Base-by-base conservation (phyloP, 2,888 invertebrate genomes). In the Drosophila antonietae region DNA sequence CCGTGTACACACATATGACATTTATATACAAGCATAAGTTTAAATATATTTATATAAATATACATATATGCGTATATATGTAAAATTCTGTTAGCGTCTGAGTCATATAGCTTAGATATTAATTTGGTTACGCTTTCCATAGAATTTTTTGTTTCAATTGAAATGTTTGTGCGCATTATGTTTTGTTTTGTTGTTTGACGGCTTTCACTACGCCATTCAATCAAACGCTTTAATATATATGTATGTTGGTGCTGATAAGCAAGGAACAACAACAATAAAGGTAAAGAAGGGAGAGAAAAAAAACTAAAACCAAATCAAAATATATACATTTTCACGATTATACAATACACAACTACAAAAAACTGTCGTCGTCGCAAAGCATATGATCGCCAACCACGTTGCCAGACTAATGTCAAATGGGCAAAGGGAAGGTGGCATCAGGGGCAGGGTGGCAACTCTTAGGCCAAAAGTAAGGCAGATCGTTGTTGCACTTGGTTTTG, bases 321-420 rank as follows among this genome's bases (percentile, higher is more conserved):
- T 65, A 76, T 65, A 76, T 75, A 64, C 67, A 71, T 71, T 68
- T 71, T 56, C 70, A 59, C 68, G 79, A 74, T 89, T 84, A 87
- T 87, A 89, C 89, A 84, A 89, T 72, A 74, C 73, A 60, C 41
- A 5, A 49, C 67, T 60, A 47, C 56, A 28, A 47, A 33, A 62
- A 46, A 23, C 5, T 46, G 46, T 14, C 23, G 20, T 23, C 46
- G 53, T 46, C 18, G 56, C 46, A 31, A 61, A 75, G 69, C 84
- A 84, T 87, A 84, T 84, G 84, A 84, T 84, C 82, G 70, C 57
- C 56, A 73, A 84, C 87, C 82, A 84, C 87, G 87, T 81, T 84
- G 84, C 87, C 82, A 87, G 87, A 81, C 76, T 84, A 72, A 80
- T 56, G 73, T 28, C 65, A 46, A 81, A 73, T 75, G 65, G 28